Conservation (phyloP, 2,113 vertebrate species). For the Ovis aries region ARS-UI_Ramb_v3.0 NC_056067.1:52460001-52460500, state of each 20-base stretch:
- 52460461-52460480: not conserved
- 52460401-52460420: not conserved
- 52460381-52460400: no score
- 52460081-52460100: not conserved
- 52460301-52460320: not conserved
- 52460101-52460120: not conserved
- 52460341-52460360: not conserved
- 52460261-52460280: not conserved
- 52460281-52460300: not conserved
- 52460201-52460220: not conserved
- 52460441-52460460: fast-evolving
- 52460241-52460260: fast-evolving
- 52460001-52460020: not conserved
- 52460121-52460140: not conserved
- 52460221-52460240: not conserved
- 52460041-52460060: not conserved
- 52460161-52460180: not conserved
- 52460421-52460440: not conserved
- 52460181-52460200: not conserved
- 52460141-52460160: not conserved
- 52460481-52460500: fast-evolving
- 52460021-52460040: not conserved
- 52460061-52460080: not conserved
- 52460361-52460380: not conserved
- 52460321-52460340: not conserved